phyloP scores from a whole-genome alignment of 2,797 vertebrate genomes.

The Phoxinus dragarum region DNA sequence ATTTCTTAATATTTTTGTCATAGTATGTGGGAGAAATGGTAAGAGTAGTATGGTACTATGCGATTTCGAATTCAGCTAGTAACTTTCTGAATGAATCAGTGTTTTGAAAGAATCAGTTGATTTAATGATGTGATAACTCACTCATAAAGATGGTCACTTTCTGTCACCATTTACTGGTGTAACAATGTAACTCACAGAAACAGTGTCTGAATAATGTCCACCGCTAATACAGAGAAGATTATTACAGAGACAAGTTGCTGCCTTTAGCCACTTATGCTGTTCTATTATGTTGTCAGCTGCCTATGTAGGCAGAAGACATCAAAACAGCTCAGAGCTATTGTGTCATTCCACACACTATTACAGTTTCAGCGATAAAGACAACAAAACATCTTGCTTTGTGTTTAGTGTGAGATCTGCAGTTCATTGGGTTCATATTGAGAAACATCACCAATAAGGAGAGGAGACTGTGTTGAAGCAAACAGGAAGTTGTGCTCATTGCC shows the following conservation, averaged over 20 bases:
- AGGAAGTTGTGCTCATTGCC: constrained; percentile 35
- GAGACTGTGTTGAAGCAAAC: constrained; percentile 34
- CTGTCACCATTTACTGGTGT: neutral
- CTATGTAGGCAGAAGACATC: neutral
- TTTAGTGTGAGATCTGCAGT: constrained; percentile 7
- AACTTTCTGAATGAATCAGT: neutral
- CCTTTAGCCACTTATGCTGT: neutral
- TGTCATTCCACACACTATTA: neutral
- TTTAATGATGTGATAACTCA: neutral
- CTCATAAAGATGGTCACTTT: neutral
- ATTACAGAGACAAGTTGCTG: neutral
- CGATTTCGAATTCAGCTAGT: too few relatives aligned
- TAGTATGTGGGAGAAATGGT: neutral
- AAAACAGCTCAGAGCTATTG: neutral
- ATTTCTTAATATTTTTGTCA: neutral
- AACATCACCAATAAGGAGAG: neutral
- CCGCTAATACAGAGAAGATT: neutral
- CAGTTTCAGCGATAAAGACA: neutral
- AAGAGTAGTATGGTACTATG: neutral
- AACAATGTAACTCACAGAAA: neutral
- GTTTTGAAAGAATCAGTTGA: neutral
- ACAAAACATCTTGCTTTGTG: neutral
- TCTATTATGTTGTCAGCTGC: neutral
- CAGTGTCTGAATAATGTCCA: neutral
- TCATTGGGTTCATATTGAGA: constrained; percentile 9